phyloP scores from a whole-genome alignment of 2,888 invertebrate species.

The Idaea biselata region DNA sequence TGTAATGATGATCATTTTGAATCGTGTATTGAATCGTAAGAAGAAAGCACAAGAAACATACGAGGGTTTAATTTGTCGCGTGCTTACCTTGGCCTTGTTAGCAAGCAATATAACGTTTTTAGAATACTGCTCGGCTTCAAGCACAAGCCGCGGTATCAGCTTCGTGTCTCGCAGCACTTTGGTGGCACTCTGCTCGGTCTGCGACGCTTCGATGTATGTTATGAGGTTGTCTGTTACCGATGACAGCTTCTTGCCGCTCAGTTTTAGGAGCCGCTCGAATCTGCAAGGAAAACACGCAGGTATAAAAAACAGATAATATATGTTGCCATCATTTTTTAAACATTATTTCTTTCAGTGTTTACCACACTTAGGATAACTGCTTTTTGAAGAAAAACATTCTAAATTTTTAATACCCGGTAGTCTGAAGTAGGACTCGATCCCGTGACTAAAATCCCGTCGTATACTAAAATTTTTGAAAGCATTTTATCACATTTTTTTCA shows the following conservation, averaged over 20 bases:
- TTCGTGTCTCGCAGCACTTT: slow-evolving; percentile 82
- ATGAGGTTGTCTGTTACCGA: slow-evolving; percentile 79
- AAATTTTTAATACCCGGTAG: no score
- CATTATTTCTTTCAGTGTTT: no score
- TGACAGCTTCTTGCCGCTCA: slow-evolving; percentile 81
- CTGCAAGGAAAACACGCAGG: slow-evolving; percentile 41
- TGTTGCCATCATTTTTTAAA: no score
- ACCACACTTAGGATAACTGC: no score
- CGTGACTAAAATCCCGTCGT: no score
- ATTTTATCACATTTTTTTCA: no score
- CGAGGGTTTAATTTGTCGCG: not conserved
- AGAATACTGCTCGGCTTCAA: slow-evolving; percentile 83
- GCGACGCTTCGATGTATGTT: slow-evolving; percentile 77
- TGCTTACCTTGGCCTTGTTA: slow-evolving; percentile 78
- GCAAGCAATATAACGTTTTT: slow-evolving; percentile 80
- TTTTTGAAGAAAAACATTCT: no score
- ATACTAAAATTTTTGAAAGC: no score
- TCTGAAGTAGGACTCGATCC: no score
- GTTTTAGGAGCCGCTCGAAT: slow-evolving; percentile 78
- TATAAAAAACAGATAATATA: not conserved
- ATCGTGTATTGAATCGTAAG: no score
- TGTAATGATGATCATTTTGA: no score
- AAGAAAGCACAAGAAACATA: no score
- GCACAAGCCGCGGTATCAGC: slow-evolving; percentile 83
- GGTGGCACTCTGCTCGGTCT: slow-evolving; percentile 52